phyloP scores from a whole-genome alignment of 2,797 vertebrate species.

The Dromococcyx pavoninus region DNA sequence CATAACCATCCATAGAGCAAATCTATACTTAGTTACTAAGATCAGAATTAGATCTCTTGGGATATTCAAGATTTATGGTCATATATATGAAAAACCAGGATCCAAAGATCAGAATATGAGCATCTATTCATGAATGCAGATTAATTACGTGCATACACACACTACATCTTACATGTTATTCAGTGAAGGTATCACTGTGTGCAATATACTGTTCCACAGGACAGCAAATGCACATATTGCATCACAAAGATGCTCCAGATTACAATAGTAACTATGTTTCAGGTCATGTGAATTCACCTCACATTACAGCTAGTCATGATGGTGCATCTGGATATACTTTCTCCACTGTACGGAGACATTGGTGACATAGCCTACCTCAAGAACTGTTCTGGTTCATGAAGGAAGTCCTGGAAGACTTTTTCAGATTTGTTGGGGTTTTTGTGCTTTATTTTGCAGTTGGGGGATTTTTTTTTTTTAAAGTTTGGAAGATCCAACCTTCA shows the following conservation, averaged over 20 bases:
- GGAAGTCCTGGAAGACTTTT: not conserved
- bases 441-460: too few species aligned
- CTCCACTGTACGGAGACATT: not conserved
- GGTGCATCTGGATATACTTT: not conserved
- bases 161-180: not conserved
- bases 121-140: not conserved
- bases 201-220: not conserved
- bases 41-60: not conserved
- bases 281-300: not conserved
- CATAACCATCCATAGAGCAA: not conserved
- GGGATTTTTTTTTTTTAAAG: not conserved
- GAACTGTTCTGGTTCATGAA: not conserved
- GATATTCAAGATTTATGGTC: not conserved
- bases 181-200: not conserved
- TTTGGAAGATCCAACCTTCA: not conserved
- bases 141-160: not conserved
- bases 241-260: not conserved
- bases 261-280: not conserved
- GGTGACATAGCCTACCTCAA: not conserved
- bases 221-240: not conserved
- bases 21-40: not conserved
- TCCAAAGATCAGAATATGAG: not conserved
- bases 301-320: not conserved
- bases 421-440: not conserved
- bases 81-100: not conserved